Evolutionary conservation across 2,888 invertebrate genomes (phyloP).

Genomic region (Eustalomyia histrio): DNA sequence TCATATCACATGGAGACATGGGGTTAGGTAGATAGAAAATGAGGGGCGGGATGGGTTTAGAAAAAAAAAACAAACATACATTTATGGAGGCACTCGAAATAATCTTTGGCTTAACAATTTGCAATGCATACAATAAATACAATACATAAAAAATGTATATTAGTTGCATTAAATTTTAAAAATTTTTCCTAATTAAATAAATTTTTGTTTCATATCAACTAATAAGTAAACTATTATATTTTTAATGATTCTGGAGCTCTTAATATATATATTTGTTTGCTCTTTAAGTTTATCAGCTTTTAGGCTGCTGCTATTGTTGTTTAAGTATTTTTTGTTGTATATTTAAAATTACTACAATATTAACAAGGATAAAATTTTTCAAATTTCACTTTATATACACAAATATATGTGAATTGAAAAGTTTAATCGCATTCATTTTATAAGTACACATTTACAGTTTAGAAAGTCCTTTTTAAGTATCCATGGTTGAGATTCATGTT

Average conservation of each 20-base stretch:
- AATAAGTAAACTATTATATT: conserved; percentile 6
- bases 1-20: too few species aligned
- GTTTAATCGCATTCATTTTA: too few species aligned
- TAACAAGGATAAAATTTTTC: not conserved
- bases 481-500: not conserved
- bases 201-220: conserved; percentile 19
- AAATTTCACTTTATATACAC: conserved; percentile 3
- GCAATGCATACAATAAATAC: conserved; percentile 11
- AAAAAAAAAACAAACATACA: conserved; percentile 26
- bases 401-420: too few species aligned
- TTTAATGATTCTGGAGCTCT: not conserved
- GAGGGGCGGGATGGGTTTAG: not conserved
- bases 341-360: not conserved
- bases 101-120: conserved; percentile 58
- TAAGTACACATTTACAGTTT: conserved; percentile 1
- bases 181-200: conserved; percentile 34
- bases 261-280: not conserved
- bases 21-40: not conserved
- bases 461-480: not conserved
- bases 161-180: not conserved
- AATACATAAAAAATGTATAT: not conserved
- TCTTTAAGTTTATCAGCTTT: not conserved
- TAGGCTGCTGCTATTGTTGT: not conserved
- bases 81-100: conserved; percentile 62
- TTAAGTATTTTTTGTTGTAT: not conserved